Evolutionary conservation across 92 coral and sea anemone genomes (phyloP).

Genomic region (Micromussa lordhowensis): DNA sequence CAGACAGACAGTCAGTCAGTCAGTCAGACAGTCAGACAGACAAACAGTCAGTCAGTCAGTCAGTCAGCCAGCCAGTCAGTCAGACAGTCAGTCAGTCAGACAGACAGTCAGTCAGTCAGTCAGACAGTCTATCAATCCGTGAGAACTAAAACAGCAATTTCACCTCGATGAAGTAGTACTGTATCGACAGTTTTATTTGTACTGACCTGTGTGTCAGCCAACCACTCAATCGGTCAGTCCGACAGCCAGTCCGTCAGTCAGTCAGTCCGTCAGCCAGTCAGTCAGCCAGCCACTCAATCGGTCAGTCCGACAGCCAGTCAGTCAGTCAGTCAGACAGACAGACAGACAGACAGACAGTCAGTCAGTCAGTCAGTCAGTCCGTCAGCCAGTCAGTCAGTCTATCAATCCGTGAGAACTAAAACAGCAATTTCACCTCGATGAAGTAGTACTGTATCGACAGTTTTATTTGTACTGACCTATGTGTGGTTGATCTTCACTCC

Average conservation of each 20-base stretch:
- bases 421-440: no score
- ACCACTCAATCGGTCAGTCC: no score
- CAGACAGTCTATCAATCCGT: background rate
- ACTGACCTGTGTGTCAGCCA: background rate
- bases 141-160: no score
- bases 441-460: background rate
- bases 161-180: background rate
- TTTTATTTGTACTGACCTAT: background rate
- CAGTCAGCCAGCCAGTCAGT: background rate
- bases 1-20: background rate
- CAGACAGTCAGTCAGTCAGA: background rate
- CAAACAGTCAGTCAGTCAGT: background rate
- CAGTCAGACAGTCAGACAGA: background rate
- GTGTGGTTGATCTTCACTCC: slow-evolving; percentile 20
- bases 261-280: background rate
- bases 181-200: background rate
- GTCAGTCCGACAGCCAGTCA: background rate
- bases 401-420: no score
- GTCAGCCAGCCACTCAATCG: background rate
- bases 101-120: background rate
- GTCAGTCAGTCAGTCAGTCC: background rate
- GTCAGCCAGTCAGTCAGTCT: background rate
- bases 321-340: background rate
- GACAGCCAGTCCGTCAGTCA: background rate
- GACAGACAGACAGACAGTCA: background rate